Evolutionary conservation across 2,888 invertebrate species (phyloP).

Genomic region (Drosophila cracens): DNA sequence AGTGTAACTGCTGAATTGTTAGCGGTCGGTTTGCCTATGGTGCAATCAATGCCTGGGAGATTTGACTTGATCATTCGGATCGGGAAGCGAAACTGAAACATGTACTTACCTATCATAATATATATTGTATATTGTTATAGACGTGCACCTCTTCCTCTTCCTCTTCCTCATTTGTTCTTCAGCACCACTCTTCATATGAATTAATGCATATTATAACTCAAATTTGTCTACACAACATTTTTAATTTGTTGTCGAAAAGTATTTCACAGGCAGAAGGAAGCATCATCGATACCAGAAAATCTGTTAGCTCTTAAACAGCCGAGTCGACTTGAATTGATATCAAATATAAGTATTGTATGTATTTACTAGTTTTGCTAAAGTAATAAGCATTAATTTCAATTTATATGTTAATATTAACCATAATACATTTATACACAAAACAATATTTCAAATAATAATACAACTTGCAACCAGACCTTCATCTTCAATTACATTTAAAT

Average conservation of each 20-base stretch:
- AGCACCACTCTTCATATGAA: not conserved
- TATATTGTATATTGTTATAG: not conserved
- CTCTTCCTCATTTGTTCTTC: not conserved
- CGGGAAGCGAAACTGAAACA: slow-evolving; percentile 40
- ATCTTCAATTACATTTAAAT: not conserved
- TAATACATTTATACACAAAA: not conserved
- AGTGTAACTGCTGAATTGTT: slow-evolving; percentile 13
- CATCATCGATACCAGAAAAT: not conserved
- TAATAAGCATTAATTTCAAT: too few species aligned
- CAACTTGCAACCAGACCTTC: not conserved
- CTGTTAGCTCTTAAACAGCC: not conserved
- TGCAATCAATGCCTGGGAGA: slow-evolving; percentile 25
- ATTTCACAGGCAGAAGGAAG: not conserved
- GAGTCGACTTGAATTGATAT: not conserved
- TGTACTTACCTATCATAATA: slow-evolving; percentile 1
- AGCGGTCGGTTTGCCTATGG: slow-evolving; percentile 8
- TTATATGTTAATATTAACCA: not conserved
- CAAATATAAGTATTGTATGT: too few species aligned
- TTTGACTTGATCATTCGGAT: slow-evolving; percentile 1
- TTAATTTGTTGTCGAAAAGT: not conserved
- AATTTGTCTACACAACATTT: not conserved
- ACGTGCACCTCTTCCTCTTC: not conserved
- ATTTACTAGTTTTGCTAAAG: too few species aligned
- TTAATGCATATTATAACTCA: not conserved
- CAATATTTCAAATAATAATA: not conserved